These are phyloP conservation scores for Cosmia trapezina DNA, from an alignment of 2,888 invertebrate species.

Conservation along the genomic window DNA sequence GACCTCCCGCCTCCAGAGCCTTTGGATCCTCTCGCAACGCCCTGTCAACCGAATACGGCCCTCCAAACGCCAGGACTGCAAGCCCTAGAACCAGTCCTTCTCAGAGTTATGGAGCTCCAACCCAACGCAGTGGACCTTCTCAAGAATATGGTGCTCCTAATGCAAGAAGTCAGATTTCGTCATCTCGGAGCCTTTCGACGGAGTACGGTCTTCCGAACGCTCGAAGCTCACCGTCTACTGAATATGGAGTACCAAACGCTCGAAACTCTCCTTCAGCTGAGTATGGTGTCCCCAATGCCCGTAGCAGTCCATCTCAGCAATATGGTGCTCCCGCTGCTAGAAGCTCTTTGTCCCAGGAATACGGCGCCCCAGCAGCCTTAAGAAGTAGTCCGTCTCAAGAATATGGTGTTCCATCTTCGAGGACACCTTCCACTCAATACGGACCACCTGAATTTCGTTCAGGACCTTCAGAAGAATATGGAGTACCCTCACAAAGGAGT, in stretches of 20 bases:
- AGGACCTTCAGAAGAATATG: conserved; percentile 74
- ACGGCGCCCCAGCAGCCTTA: conserved; percentile 47
- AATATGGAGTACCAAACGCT: conserved; percentile 48
- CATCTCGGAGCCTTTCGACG: conserved; percentile 60
- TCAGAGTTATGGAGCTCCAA: conserved; percentile 63
- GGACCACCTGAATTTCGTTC: conserved; percentile 73
- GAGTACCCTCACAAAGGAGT: conserved; percentile 70
- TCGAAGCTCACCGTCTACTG: conserved; percentile 65
- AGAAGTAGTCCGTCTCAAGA: conserved; percentile 43
- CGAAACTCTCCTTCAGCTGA: conserved; percentile 39
- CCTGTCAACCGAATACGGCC: conserved; percentile 70
- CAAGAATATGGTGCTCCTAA: conserved; percentile 72
- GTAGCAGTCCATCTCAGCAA: conserved; percentile 43
- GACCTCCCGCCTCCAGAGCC: conserved; percentile 61
- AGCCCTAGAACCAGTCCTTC: conserved; percentile 41
- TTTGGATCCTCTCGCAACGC: conserved; percentile 67
- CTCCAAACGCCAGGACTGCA: conserved; percentile 61
- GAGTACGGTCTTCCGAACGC: conserved; percentile 72
- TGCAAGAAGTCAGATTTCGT: conserved; percentile 46
- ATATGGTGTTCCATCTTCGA: conserved; percentile 58
- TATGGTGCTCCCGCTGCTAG: conserved; percentile 45
- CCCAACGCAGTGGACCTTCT: conserved; percentile 56
- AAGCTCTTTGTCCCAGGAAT: conserved; percentile 56
- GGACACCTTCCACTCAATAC: conserved; percentile 68
- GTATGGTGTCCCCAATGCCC: conserved; percentile 53